Percentiles rank a stretch among this genome's conserved stretches.
phyloP scores from a whole-genome alignment of 1,140 invertebrate genomes.

The Pachypsylla venusta region DNA sequence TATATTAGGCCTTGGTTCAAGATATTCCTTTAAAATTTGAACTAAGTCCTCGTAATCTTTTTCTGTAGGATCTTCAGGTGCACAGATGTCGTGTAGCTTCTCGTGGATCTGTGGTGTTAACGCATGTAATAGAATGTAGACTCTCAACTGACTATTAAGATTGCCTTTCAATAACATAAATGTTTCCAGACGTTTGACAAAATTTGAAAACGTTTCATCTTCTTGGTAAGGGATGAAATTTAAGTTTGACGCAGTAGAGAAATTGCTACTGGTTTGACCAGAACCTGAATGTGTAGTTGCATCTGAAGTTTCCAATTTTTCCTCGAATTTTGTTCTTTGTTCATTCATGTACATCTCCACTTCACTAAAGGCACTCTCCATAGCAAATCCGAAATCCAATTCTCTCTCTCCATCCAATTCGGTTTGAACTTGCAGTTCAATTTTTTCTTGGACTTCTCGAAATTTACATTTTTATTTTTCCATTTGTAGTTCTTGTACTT shows the following conservation, averaged over 20 bases:
- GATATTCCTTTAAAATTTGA: background rate
- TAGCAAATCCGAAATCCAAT: background rate
- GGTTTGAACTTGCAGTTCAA: background rate
- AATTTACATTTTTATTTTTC: background rate
- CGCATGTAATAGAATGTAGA: background rate
- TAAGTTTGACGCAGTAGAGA: background rate
- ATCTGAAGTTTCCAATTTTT: no score
- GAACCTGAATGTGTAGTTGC: background rate
- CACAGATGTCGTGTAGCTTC: background rate
- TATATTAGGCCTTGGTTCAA: background rate
- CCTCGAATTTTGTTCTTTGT: background rate
- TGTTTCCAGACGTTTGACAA: background rate
- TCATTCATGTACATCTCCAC: background rate
- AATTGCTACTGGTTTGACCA: background rate
- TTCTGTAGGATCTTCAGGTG: background rate
- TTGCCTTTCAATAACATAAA: background rate
- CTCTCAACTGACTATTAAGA: background rate
- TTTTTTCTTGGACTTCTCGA: background rate
- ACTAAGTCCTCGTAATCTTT: background rate
- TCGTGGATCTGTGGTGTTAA: background rate
- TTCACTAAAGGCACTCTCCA: background rate
- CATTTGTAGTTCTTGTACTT: background rate
- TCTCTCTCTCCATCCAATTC: background rate
- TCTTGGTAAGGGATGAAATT: background rate
- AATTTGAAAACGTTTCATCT: background rate